Evolutionary conservation across 2,888 invertebrate genomes (phyloP), one percentile per base, ranked within the genome.

Genomic region (Coremacera marginata): DNA sequence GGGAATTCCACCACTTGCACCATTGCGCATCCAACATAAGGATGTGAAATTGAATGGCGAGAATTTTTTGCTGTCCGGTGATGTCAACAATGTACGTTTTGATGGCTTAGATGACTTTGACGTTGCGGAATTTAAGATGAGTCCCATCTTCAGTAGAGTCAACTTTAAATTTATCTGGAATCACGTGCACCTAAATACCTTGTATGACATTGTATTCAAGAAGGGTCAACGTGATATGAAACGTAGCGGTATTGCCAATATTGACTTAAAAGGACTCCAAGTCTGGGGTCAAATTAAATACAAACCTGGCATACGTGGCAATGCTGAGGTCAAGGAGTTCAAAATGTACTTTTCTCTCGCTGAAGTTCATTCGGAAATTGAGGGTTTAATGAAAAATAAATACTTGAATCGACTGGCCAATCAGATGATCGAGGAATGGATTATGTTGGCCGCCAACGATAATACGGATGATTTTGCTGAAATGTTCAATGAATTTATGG

Each of bases 1-100:
- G 34, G 87, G 86, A 7, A 79, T 88, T 27, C 87, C 88, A n/a
- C 82, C 86, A 1, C 34, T 88, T 22, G 86, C 86, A 2, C 88
- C 88, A 0, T 63, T 82, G 0, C 77, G 70, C 57, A 16, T 81
- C 1, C 7, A 44, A 0, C 83, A 88, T 63, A 78, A 81, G 57
- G 76, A 85, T 14, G 22, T 84, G 1, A 78, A 84, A 2, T 75
- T 79, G 0, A 60, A 68, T 0, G 67, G 75, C 2, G 81, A 81
- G 1, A 79, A 80, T 22, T 25, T 82, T 14, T 80, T 81, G 3
- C 78, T 80, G 3, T 75, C 63, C 0, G 84, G 85, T 7, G 82
- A 83, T 44, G 65, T 88, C 2, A 75, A 84, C 27, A 37, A 82
- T 5, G 71, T 84, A 3, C 77, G 78, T 3, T 31, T 88, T 3